Evolutionary conservation across 2,797 vertebrate species (phyloP), one percentile per base, ranked within the genome.

Genomic region (Bradypodion pumilum): DNA sequence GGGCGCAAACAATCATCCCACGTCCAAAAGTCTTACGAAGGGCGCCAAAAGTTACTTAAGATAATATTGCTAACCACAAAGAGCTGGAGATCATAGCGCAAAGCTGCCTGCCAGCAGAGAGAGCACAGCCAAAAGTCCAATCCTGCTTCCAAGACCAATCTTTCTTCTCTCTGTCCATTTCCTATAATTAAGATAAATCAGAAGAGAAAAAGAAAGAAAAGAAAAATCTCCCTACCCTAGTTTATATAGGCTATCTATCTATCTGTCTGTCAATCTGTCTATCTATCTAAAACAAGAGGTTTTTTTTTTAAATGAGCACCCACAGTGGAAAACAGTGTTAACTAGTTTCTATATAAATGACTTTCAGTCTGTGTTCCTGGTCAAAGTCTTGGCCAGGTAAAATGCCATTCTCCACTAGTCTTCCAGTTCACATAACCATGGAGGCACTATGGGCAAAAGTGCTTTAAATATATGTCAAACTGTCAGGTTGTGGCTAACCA

Each of bases 41-140:
- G 95, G 95, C 95, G 95, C 94, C 95, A 96, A 96, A 96, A 95
- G 94, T 94, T 94, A 92, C 93, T 94, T 90, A 91, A 93, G 93
- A 95, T 94, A 94, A 95, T 94, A 92, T 89, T 94, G 93, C 93
- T 94, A 94, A 94, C 94, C 94, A 89, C 95, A 95, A 93, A 94
- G 92, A 87, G 87, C 89, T 93, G 94, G 93, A 93, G 92, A 90
- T 92, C 90, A 86, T 87, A 66, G 92, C 85, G 89, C 78, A 83
- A 91, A 85, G 90, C 90, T 74, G 87, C 86, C 74, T 81, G 88
- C 90, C 79, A 89, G 87, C 86, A 88, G 88, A 89, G 89, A 93
- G 89, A 92, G 88, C 85, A 82, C 63, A 69, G 68, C 76, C 73
- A 75, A 62, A 77, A 81, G 77, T 42, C 65, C 72, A 42, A 80